Evolutionary conservation across 1,140 invertebrate species (phyloP).

Genomic region (Drosophila tropicalis): DNA sequence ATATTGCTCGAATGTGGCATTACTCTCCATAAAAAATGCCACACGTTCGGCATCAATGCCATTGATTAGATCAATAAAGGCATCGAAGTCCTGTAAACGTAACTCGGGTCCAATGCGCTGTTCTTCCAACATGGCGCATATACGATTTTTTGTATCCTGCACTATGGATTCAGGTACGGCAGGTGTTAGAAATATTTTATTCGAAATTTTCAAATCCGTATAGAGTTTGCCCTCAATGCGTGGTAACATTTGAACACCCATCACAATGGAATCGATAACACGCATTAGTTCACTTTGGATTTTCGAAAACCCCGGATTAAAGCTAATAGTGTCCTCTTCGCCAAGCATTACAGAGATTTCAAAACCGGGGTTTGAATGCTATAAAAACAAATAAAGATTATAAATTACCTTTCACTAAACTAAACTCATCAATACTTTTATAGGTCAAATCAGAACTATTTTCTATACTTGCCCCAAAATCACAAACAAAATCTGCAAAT

Average conservation of each 20-base stretch:
- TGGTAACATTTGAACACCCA: slow-evolving; percentile 88
- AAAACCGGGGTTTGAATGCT: slow-evolving; percentile 90
- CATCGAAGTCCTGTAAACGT: slow-evolving; percentile 90
- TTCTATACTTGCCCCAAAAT: slow-evolving; percentile 87
- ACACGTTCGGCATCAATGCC: slow-evolving; percentile 87
- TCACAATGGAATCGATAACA: slow-evolving; percentile 89
- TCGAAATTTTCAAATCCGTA: slow-evolving; percentile 66
- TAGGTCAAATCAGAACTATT: no score
- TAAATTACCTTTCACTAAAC: no score
- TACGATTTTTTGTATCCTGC: slow-evolving; percentile 84
- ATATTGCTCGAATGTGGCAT: slow-evolving; percentile 88
- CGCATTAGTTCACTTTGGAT: slow-evolving; percentile 89
- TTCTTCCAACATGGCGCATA: slow-evolving; percentile 87
- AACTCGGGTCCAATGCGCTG: slow-evolving; percentile 88
- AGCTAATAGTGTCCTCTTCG: slow-evolving; percentile 87
- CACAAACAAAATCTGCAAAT: slow-evolving; percentile 90
- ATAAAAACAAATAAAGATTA: slow-evolving; percentile 44
- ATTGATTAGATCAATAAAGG: slow-evolving; percentile 91
- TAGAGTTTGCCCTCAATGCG: slow-evolving; percentile 86
- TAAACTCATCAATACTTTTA: no score
- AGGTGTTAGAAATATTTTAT: slow-evolving; percentile 85
- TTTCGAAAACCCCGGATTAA: slow-evolving; percentile 91
- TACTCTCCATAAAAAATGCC: slow-evolving; percentile 87
- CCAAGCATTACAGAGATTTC: slow-evolving; percentile 88
- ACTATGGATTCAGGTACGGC: slow-evolving; percentile 88